Conservation (phyloP, 2,797 vertebrate genomes). For the Aulostomus chinensis region DNA sequence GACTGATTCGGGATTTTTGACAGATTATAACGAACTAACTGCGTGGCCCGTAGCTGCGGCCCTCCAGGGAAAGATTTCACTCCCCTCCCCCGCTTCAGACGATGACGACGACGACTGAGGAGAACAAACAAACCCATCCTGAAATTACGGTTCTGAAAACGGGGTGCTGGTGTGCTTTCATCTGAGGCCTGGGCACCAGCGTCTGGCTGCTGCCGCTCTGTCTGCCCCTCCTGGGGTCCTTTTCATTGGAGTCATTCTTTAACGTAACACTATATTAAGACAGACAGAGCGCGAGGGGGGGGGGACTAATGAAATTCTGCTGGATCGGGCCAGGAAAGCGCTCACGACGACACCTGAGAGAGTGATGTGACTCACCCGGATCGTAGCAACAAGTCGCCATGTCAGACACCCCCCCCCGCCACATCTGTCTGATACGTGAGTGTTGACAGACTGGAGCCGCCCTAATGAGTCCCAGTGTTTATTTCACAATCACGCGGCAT, state of each 20-base stretch:
- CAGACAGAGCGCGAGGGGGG: neutral
- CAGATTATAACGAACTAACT: too few relatives aligned
- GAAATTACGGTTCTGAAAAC: conserved; percentile 30
- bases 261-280: conserved; percentile 38
- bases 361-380: conserved; percentile 35
- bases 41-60: too few relatives aligned
- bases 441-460: conserved; percentile 5
- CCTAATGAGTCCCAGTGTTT: conserved; percentile 21
- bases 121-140: conserved; percentile 2
- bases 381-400: neutral
- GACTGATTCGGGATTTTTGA: too few relatives aligned
- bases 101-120: too few relatives aligned
- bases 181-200: conserved; percentile 38
- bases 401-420: conserved; percentile 5
- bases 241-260: conserved; percentile 52
- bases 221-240: conserved; percentile 54
- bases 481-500: neutral
- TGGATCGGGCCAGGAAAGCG: conserved; percentile 24
- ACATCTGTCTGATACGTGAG: too few relatives aligned
- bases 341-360: conserved; percentile 28
- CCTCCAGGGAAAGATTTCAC: too few relatives aligned
- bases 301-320: conserved; percentile 42
- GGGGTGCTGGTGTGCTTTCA: conserved; percentile 43
- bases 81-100: too few relatives aligned
- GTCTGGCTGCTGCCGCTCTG: conserved; percentile 48